Evolutionary conservation across 2,113 vertebrate species (phyloP), one percentile per base, ranked within the genome.

Genomic region (Solenodon paradoxus): DNA sequence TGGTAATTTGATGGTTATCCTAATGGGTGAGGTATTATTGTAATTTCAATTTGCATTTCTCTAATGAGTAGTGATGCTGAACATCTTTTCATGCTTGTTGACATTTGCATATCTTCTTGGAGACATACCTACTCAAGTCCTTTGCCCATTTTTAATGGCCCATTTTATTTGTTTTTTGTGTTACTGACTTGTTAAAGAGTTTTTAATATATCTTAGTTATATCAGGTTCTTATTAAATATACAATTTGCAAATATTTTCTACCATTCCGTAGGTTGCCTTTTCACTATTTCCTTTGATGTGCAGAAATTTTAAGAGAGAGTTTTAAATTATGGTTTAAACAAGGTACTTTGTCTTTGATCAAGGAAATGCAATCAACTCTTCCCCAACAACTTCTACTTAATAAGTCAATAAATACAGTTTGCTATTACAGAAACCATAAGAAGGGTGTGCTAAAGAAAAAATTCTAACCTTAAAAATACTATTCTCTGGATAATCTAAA

Each of bases 381-480:
- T 38, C 38, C n/a, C 38, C 81, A 90, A 87, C 40, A 82, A 88
- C 32, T 63, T 77, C 26, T 89, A 49, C 19, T 57, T 28, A 28
- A 77, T 57, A 68, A 5, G 26, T 0, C 20, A 75, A 68, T 9
- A 77, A 92, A 87, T n/a, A 30, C 42, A 0, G 28, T 47, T 59
- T 90, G 42, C 74, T 93, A 64, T n/a, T 55, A 69, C 68, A 90
- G 28, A 86, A 95, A 80, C 28, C 11, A 35, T 7, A 74, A 83
- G 24, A 26, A 88, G 30, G 51, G 71, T 68, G 72, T 86, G 19
- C 2, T 51, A 20, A 80, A 22, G 9, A 78, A 11, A 49, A 69
- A 89, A 81, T 79, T 24, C 55, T 94, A 94, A 85, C 10, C 92
- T 32, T n/a, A 71, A 75, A 94, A 87, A 55, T 19, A 90, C 22